These are phyloP conservation scores for Euplexia lucipara DNA, from an alignment of 2,888 invertebrate genomes.

Conservation along the genomic window DNA sequence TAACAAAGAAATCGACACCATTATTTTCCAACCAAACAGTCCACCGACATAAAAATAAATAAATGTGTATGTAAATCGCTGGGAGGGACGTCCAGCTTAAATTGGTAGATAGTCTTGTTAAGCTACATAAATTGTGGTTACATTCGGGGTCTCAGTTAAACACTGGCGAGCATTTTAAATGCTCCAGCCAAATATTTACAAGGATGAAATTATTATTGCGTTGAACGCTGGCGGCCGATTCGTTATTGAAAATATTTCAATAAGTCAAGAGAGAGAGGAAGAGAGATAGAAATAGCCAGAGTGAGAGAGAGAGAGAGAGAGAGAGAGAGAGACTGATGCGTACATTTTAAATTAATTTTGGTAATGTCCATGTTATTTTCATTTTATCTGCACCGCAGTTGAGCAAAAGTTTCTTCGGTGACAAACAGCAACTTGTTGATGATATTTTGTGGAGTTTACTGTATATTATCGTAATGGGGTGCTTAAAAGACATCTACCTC, in stretches of 20 bases:
- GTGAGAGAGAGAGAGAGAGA: no score
- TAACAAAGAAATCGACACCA: not conserved
- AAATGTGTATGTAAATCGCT: conserved; percentile 56
- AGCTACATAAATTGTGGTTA: conserved; percentile 63
- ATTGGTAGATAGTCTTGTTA: conserved; percentile 64
- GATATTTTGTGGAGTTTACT: not conserved
- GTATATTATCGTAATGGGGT: no score
- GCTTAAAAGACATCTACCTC: no score
- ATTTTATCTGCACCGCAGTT: conserved; percentile 7
- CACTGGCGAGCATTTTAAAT: conserved; percentile 68
- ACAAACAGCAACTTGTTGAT: not conserved
- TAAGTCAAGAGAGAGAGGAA: no score
- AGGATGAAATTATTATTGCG: conserved; percentile 70
- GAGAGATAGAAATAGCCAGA: no score
- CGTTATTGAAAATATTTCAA: conserved; percentile 69
- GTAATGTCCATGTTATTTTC: conserved; percentile 23
- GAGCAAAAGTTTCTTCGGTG: not conserved
- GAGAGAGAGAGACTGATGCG: no score
- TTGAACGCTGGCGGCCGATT: conserved; percentile 31
- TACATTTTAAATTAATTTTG: conserved; percentile 46
- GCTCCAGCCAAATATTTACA: conserved; percentile 73
- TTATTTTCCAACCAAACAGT: conserved; percentile 3
- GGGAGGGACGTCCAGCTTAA: conserved; percentile 54
- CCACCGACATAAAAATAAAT: conserved; percentile 52
- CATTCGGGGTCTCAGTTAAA: conserved; percentile 62